Percentiles rank a stretch among this genome's conserved stretches.
Conservation (phyloP, 2,888 invertebrate species). For the Lacanobia oleracea region DNA sequence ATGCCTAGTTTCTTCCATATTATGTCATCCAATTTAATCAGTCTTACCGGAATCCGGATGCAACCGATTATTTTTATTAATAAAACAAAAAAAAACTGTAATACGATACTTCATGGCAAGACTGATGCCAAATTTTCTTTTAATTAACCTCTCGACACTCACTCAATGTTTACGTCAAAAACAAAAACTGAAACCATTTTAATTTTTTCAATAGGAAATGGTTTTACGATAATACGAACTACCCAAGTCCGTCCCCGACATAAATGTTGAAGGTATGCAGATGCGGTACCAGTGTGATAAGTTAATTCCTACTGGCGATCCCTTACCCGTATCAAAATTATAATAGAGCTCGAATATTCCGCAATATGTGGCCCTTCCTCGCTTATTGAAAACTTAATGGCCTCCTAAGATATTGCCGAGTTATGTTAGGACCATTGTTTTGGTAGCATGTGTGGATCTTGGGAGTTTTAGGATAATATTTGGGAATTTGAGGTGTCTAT, state of each 20-base stretch:
- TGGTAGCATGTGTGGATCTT: constrained; percentile 61
- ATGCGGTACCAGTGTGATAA: constrained; percentile 88
- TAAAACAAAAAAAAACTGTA: no score
- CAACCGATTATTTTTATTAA: no score
- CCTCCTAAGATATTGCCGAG: constrained; percentile 74
- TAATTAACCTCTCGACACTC: no score
- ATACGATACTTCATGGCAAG: no score
- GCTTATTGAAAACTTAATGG: constrained; percentile 86
- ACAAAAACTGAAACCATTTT: no score
- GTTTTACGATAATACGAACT: no score
- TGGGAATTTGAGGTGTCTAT: constrained; percentile 12
- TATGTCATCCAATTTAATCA: no score
- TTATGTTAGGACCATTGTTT: constrained; percentile 71
- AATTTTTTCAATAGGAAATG: no score
- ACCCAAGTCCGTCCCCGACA: constrained; percentile 78
- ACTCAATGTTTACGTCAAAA: no score
- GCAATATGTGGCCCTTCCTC: constrained; percentile 82
- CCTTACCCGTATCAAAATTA: constrained; percentile 89
- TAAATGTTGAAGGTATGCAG: constrained; percentile 90
- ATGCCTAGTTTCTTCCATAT: no score
- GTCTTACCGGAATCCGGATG: no score
- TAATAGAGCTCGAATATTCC: constrained; percentile 81
- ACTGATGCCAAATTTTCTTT: no score
- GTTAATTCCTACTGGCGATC: constrained; percentile 89
- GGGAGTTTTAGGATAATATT: constrained; percentile 50